Evolutionary conservation across 2,888 invertebrate genomes (phyloP).

Genomic region (Mallateleia sp.): DNA sequence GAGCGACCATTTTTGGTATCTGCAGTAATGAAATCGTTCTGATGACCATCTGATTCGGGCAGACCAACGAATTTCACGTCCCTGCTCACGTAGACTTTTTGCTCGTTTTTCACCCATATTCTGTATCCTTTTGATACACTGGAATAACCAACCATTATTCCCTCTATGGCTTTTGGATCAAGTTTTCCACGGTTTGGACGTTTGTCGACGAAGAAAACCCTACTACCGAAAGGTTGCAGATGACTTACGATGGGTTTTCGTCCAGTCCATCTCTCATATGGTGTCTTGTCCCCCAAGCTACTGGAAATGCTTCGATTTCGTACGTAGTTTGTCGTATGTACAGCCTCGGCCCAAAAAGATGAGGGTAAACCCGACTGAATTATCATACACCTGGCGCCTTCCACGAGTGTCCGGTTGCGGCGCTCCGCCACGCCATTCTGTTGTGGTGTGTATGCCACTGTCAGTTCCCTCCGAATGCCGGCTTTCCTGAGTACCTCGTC

Average conservation of each 20-base stretch:
- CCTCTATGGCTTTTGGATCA: conserved; percentile 42
- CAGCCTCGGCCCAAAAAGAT: background rate
- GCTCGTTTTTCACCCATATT: conserved; percentile 56
- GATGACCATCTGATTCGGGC: background rate
- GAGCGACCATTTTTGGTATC: background rate
- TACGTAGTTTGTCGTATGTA: background rate
- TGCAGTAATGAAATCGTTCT: background rate
- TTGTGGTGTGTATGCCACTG: background rate
- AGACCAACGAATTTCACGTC: conserved; percentile 59
- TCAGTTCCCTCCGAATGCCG: conserved; percentile 79
- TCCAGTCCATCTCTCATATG: background rate
- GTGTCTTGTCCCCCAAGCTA: background rate
- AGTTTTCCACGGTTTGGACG: conserved; percentile 62
- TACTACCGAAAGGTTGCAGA: conserved; percentile 78
- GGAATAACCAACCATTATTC: conserved; percentile 66
- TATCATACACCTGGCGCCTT: background rate
- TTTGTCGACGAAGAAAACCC: conserved; percentile 53
- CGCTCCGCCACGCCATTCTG: background rate
- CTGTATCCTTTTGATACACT: conserved; percentile 62
- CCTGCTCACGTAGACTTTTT: conserved; percentile 46
- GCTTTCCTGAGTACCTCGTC: conserved; percentile 38
- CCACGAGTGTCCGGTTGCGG: background rate
- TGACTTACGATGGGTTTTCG: conserved; percentile 33
- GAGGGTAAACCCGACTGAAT: background rate
- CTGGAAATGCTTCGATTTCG: conserved; percentile 26